Conservation (phyloP, 2,113 vertebrate genomes). For the Gracilinanus agilis region DNA sequence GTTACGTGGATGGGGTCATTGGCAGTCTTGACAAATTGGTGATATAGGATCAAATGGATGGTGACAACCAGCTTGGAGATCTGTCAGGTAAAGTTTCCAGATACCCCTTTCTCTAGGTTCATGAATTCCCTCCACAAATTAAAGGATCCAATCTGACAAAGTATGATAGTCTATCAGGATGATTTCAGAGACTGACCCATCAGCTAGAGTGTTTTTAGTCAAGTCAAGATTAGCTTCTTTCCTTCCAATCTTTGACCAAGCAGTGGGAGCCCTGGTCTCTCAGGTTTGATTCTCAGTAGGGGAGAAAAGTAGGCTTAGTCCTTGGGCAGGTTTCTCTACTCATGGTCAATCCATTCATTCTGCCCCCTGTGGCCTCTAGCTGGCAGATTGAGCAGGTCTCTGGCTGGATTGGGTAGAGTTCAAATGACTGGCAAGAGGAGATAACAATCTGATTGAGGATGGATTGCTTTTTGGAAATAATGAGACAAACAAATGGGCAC, state of each 20-base stretch:
- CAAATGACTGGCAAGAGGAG: not conserved
- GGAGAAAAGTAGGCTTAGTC: not conserved
- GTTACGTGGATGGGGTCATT: not conserved
- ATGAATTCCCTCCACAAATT: not conserved
- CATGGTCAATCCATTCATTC: not conserved
- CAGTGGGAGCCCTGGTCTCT: not conserved
- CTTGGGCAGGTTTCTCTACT: not conserved
- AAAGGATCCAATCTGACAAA: not conserved
- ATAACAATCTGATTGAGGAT: not conserved
- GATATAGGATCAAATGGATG: not conserved
- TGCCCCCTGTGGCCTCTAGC: not conserved
- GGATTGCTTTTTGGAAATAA: not conserved
- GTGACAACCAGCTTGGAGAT: not conserved
- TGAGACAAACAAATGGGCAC: not conserved
- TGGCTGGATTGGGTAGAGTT: not conserved
- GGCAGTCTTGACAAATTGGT: not conserved
- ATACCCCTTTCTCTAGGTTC: fast-evolving
- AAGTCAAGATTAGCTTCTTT: fast-evolving
- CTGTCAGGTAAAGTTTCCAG: not conserved
- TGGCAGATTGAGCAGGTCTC: not conserved
- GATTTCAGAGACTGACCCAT: not conserved
- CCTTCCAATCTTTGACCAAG: not conserved
- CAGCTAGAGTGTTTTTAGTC: not conserved
- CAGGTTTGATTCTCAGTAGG: not conserved
- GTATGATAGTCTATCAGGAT: not conserved